Conservation (phyloP, 2,113 vertebrate genomes). For the Cisticola juncidis region DNA sequence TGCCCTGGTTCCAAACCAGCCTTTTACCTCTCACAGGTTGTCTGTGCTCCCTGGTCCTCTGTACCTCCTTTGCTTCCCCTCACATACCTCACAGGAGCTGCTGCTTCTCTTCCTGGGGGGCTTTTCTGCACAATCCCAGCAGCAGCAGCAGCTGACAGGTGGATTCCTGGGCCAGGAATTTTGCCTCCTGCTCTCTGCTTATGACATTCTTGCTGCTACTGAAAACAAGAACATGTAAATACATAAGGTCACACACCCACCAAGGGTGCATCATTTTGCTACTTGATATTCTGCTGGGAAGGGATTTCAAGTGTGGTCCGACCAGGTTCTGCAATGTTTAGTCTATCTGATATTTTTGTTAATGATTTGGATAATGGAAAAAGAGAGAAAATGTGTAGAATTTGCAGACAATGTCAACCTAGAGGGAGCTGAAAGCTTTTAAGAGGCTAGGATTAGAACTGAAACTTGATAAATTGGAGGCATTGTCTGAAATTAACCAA, state of each 20-base stretch:
- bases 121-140: neutral
- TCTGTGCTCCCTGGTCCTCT: neutral
- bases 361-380: conserved; percentile 33
- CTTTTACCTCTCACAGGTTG: neutral
- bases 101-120: neutral
- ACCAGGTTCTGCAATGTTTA: conserved; percentile 35
- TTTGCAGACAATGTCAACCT: neutral
- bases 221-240: neutral
- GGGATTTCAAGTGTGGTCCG: neutral
- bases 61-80: neutral
- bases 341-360: conserved; percentile 49
- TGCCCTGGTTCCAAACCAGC: neutral
- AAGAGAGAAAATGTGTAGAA: conserved; percentile 28
- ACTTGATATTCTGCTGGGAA: neutral
- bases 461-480: conserved; percentile 37
- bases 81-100: neutral
- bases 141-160: neutral
- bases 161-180: neutral
- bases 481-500: conserved; percentile 8
- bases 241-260: neutral
- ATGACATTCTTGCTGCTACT: neutral
- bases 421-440: conserved; percentile 38
- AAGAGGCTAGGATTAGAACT: conserved; percentile 10
- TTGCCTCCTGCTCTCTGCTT: neutral
- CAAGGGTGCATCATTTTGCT: neutral